These are phyloP conservation scores for Diabrotica virgifera DNA, from an alignment of 1,140 invertebrate species.

Conservation along the genomic window DNA sequence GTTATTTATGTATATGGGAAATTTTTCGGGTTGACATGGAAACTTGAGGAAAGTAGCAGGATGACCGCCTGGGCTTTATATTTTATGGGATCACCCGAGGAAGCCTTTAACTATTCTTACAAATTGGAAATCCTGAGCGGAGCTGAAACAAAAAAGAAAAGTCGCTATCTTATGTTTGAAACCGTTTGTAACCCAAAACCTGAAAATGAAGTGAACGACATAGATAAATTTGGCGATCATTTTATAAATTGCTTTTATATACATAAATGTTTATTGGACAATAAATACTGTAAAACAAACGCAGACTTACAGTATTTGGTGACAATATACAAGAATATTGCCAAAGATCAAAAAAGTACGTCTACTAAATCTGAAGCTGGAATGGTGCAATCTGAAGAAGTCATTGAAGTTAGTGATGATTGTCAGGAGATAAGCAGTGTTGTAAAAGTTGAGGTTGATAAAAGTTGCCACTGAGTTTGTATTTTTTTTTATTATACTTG, in stretches of 20 bases:
- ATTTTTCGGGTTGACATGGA: slow-evolving; percentile 8
- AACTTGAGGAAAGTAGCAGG: slow-evolving; percentile 1
- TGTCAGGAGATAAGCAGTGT: no score
- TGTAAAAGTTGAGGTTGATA: no score
- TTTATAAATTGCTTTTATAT: slow-evolving; percentile 11
- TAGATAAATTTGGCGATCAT: background rate
- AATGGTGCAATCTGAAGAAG: no score
- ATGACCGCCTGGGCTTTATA: slow-evolving; percentile 4
- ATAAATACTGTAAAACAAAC: background rate
- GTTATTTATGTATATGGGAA: background rate
- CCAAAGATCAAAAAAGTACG: no score
- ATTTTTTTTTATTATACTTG: background rate
- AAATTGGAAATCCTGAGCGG: slow-evolving; percentile 5
- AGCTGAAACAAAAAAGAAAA: background rate
- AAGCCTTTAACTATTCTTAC: background rate
- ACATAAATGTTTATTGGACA: background rate
- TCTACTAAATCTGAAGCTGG: no score
- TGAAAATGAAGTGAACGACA: background rate
- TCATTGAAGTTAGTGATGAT: no score
- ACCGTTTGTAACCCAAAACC: background rate
- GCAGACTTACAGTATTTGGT: slow-evolving; percentile 7
- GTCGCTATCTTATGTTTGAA: background rate
- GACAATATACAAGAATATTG: background rate
- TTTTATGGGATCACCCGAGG: background rate
- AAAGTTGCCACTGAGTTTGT: background rate